phyloP scores from a whole-genome alignment of 2,888 invertebrate species.

The Blomia tropicalis region DNA sequence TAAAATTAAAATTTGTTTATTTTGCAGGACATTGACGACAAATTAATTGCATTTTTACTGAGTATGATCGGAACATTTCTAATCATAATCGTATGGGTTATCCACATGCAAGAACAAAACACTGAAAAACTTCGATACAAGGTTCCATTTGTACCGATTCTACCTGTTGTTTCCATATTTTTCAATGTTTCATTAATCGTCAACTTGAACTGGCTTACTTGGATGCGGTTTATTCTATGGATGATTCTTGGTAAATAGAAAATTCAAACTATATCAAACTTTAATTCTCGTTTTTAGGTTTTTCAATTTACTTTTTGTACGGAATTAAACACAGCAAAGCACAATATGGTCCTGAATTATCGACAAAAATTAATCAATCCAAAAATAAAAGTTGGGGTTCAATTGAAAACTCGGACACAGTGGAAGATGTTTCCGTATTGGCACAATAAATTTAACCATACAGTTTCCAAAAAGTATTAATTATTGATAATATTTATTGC shows the following conservation, averaged over 20 bases:
- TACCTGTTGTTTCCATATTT: conserved; percentile 30
- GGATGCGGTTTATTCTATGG: conserved; percentile 31
- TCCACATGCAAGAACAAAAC: conserved; percentile 19
- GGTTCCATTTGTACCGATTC: conserved; percentile 29
- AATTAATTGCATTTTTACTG: conserved; percentile 1
- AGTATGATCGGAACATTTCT: conserved; percentile 10
- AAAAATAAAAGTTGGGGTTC: conserved; percentile 23
- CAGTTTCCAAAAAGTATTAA: too few relatives aligned
- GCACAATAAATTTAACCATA: neutral
- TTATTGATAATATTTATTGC: too few relatives aligned
- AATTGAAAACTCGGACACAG: neutral
- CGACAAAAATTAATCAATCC: conserved; percentile 8
- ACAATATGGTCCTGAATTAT: conserved; percentile 14
- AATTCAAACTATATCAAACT: neutral
- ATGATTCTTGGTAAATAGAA: conserved; percentile 29
- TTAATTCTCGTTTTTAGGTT: conserved; percentile 31
- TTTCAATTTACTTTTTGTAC: conserved; percentile 35
- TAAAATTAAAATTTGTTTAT: conserved; percentile 4
- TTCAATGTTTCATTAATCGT: conserved; percentile 30
- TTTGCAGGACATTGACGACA: neutral
- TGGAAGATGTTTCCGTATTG: conserved; percentile 3
- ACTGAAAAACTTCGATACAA: conserved; percentile 17
- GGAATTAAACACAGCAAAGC: conserved; percentile 34
- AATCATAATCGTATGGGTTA: conserved; percentile 6
- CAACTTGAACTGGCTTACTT: conserved; percentile 30